Evolutionary conservation across 2,888 invertebrate genomes (phyloP).

Genomic region (Drosophila paramelanica): DNA sequence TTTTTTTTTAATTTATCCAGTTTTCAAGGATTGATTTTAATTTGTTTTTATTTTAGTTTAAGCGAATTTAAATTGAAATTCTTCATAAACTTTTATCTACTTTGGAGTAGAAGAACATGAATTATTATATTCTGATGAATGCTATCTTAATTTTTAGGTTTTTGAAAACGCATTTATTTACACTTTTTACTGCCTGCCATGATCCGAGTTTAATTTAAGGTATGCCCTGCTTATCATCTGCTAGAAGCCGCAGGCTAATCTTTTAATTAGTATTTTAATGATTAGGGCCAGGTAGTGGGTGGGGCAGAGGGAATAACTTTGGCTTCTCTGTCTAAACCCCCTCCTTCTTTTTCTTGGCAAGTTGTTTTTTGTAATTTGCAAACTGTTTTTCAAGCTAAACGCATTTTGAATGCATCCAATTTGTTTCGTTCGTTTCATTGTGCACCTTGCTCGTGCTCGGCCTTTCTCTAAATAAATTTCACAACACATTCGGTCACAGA

Average conservation of each 20-base stretch:
- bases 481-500: conserved; percentile 32
- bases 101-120: too few species aligned
- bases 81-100: too few species aligned
- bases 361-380: neutral
- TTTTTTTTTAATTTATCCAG: too few species aligned
- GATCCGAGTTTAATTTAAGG: neutral
- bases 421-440: conserved; percentile 24
- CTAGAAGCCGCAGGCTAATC: conserved; percentile 19
- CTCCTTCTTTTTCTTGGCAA: conserved; percentile 4
- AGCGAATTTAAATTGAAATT: too few species aligned
- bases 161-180: neutral
- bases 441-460: conserved; percentile 21
- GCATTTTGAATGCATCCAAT: conserved; percentile 41
- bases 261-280: conserved; percentile 37
- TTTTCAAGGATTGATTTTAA: too few species aligned
- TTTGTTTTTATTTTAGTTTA: too few species aligned
- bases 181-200: too few species aligned
- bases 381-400: conserved; percentile 18
- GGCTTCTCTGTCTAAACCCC: neutral
- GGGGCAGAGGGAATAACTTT: neutral
- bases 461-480: conserved; percentile 28
- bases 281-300: neutral
- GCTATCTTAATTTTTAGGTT: neutral
- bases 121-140: neutral
- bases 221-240: conserved; percentile 2